Percentiles rank a stretch among this genome's conserved stretches.
Evolutionary conservation across 2,113 vertebrate genomes (phyloP).

Genomic region (Cisticola juncidis): DNA sequence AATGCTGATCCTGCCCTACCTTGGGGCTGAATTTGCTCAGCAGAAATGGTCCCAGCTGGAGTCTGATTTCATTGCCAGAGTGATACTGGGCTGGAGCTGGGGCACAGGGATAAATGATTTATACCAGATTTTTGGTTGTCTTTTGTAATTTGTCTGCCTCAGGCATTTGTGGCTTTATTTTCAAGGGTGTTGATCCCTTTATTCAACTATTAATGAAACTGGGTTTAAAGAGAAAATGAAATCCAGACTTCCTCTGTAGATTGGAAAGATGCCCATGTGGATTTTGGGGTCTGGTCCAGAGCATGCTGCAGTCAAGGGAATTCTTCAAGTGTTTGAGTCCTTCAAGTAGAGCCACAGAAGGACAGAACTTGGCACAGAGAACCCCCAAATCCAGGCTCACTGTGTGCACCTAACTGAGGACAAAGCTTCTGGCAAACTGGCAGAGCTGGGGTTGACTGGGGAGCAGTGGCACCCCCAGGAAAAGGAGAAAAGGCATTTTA

Average conservation of each 20-base stretch:
- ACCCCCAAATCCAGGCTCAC: neutral
- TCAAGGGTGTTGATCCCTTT: neutral
- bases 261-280: neutral
- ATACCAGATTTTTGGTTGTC: neutral
- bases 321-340: neutral
- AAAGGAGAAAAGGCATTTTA: neutral
- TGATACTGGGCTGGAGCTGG: neutral
- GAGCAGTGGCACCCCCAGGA: neutral
- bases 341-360: neutral
- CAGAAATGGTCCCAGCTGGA: neutral
- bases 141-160: neutral
- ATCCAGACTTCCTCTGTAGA: neutral
- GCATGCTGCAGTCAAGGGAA: neutral
- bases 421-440: neutral
- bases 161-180: neutral
- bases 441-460: neutral
- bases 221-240: neutral
- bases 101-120: neutral
- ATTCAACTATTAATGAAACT: no score
- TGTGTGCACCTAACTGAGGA: neutral
- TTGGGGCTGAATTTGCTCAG: neutral
- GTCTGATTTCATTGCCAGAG: no score
- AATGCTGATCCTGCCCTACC: fast-evolving
- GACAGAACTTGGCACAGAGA: neutral
- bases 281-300: neutral